Percentiles rank a stretch among this genome's conserved stretches.
Evolutionary conservation across 2,888 invertebrate species (phyloP).

Genomic region (Epirrhoe alternata): DNA sequence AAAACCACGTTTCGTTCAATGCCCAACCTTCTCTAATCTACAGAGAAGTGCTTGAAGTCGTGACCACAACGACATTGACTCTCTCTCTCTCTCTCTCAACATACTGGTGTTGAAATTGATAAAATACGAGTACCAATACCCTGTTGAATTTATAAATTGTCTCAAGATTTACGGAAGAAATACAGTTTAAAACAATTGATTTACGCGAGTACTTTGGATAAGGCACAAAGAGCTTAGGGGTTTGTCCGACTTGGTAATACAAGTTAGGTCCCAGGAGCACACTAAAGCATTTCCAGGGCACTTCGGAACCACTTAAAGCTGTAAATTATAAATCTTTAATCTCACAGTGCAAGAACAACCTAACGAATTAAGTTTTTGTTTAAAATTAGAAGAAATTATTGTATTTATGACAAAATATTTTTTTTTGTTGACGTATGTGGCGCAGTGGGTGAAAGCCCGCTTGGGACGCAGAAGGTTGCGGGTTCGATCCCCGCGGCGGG

Average conservation of each 20-base stretch:
- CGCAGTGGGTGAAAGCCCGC: too few relatives aligned
- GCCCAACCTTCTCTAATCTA: neutral
- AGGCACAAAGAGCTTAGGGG: conserved; percentile 1
- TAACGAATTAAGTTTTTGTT: too few relatives aligned
- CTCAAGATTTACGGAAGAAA: neutral
- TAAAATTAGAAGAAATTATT: too few relatives aligned
- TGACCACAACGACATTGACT: neutral
- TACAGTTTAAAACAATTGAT: neutral
- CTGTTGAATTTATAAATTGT: neutral
- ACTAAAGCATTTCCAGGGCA: conserved; percentile 21
- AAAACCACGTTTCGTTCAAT: too few relatives aligned
- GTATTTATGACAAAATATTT: too few relatives aligned
- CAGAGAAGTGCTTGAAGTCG: neutral
- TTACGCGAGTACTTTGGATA: neutral
- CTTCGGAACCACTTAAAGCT: conserved; percentile 22
- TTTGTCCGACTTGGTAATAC: conserved; percentile 8
- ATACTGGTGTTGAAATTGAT: neutral
- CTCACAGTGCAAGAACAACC: conserved; percentile 1
- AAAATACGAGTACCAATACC: neutral
- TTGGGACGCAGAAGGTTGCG: too few relatives aligned
- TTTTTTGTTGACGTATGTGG: too few relatives aligned
- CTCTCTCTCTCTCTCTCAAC: neutral
- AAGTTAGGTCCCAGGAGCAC: conserved; percentile 20
- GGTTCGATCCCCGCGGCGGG: too few relatives aligned
- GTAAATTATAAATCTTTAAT: conserved; percentile 16